A percentile compares a stretch with the other conserved stretches of the same genome.
phyloP scores from a whole-genome alignment of 2,113 vertebrate genomes.

The Eupsittula cactorum region DNA sequence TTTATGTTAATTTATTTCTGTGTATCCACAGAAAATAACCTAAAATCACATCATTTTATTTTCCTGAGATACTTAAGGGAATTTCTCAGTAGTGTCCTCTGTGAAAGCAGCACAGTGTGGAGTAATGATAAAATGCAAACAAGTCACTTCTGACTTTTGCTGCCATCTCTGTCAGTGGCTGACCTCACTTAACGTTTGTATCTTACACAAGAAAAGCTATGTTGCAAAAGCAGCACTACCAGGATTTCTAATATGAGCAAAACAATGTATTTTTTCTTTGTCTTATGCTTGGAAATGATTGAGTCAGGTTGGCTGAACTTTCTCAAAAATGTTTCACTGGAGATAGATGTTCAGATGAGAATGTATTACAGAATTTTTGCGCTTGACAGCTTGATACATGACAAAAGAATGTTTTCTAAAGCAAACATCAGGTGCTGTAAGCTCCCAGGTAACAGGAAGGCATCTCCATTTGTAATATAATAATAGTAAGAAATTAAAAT shows the following conservation, averaged over 20 bases:
- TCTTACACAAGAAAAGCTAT: neutral
- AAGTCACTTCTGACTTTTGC: neutral
- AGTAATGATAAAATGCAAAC: neutral
- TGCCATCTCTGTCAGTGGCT: neutral
- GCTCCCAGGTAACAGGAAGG: neutral
- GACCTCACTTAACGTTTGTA: neutral
- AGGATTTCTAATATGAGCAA: neutral
- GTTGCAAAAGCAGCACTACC: neutral
- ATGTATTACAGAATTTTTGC: neutral
- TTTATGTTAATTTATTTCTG: neutral
- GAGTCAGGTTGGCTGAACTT: neutral
- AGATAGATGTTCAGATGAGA: neutral
- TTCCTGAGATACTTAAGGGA: neutral
- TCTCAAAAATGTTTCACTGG: neutral
- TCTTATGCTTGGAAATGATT: neutral
- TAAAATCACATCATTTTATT: neutral
- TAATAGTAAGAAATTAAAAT: neutral
- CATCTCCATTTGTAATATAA: neutral
- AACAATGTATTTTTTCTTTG: neutral
- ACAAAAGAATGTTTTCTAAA: neutral
- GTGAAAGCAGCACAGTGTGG: neutral
- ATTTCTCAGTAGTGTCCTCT: neutral
- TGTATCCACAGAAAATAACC: neutral
- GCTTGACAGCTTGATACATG: neutral
- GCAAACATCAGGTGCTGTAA: neutral